Base-by-base conservation (phyloP, 1,140 invertebrate genomes). In the Goniozus legneri region DNA sequence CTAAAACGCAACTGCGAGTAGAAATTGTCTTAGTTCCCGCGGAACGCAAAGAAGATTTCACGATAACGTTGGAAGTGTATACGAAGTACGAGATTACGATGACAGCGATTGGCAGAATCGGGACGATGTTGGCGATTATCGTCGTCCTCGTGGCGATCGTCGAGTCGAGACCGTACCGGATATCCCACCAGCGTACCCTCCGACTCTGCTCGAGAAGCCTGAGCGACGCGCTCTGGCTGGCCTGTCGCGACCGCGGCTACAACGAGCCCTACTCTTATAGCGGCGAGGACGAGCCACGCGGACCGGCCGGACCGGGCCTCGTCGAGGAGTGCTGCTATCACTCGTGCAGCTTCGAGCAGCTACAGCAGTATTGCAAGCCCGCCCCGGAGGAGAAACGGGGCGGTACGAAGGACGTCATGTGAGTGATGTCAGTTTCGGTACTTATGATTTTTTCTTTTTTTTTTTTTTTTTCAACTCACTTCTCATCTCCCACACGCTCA, bases 271-370 rank as follows among this genome's bases (percentile, higher is more conserved):
- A 65, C 34, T 58, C 61, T 12, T 60, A 61, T 34, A 61, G 58
- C 38, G 52, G 46, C n/a, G 66, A 70, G 24, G 57, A 55, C 13
- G 47, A 60, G 3, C 37, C 45, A 0, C 36, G 47, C 2, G 47
- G 36, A 4, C 21, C 59, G 2, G 32, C 27, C 12, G 65, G 65
- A 0, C 61, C 64, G 0, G 66, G 68, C 1, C 60, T 72, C 38
- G 67, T 68, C 32, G 67, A 72, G 22, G 68, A 72, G 44, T 72
- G 69, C 50, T 72, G 69, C 44, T 58, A 68, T 21, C 58, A 57
- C 13, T 27, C 54, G 20, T 72, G 69, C 44, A 63, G 46, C 16
- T 50, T 52, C 13, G 44, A 59, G 8, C 64, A 69, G 39, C 60
- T 72, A 12, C 55, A 69, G 19, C 55, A 57, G 32, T 72, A 72